Base-by-base conservation (phyloP, 2,797 vertebrate species). In the Sparidentex hasta region DNA sequence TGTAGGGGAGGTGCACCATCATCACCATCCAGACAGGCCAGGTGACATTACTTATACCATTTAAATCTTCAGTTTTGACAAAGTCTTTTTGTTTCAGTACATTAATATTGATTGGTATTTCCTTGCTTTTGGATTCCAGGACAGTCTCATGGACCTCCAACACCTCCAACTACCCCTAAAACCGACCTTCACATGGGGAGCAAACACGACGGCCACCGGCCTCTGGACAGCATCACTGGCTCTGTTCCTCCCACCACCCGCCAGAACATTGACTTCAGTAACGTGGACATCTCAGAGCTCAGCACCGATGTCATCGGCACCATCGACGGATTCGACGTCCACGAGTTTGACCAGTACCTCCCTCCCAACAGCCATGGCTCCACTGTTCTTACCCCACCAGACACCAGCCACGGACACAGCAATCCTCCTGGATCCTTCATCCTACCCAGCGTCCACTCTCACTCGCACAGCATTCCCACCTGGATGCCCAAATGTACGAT, bases 211-310 rank as follows among this genome's bases (percentile, higher is more conserved):
- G 93, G 92, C 59, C 94, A 95, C 63, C 95, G 94, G 65, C 87
- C 94, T 48, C 86, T 82, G 81, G 96, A 96, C 58, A 89, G 90
- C 1, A 50, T 33, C 55, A 3, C 17, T 1, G n/a, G 71, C 3
- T 21, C 74, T 7, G 56, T 17, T 65, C 46, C 66, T 5, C 43
- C 66, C 2, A 4, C 66, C 18, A 91, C 92, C 21, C 96, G 97
- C 1, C 97, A 98, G 91, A 98, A 97, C 95, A 98, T 98, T 0
- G 97, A 98, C 92, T 98, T 98, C 94, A 97, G 97, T 85, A 96
- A 97, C 6, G 96, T 98, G 88, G 97, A 98, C 94, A 97, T 98
- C 93, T 96, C 96, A 0, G 97, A 97, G 91, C 94, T 98, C 72
- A 97, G 97, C 94, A 97, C 95, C 0, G 97, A 98, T 62, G 97